Evolutionary conservation across 2,797 vertebrate species (phyloP), one percentile per base, ranked within the genome.

Genomic region (Phoeniculus purpureus): DNA sequence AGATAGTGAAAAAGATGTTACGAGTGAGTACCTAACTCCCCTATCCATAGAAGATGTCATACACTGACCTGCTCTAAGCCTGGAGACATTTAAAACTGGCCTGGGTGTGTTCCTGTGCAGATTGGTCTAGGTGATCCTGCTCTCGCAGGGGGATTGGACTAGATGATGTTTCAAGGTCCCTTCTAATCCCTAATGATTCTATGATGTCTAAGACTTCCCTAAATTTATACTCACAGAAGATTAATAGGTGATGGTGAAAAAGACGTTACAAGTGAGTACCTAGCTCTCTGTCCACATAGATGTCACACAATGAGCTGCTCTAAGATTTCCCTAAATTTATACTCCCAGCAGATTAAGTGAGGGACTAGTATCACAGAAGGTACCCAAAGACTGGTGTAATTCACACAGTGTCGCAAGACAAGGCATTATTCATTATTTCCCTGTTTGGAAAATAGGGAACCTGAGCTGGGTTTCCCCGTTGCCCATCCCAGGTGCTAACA

Each of bases 401-500:
- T 3, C 32, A 9, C 1, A 22, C 0, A 55, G 5, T 81, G 9
- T 4, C 34, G 34, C 40, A 10, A 58, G 21, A 56, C 3, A n/a
- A 45, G 15, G 4, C 10, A 61, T n/a, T 6, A 25, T 60, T 55
- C 10, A 61, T n/a, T 6, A 25, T 60, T 55, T 37, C 26, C 40
- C 31, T 48, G 26, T 13, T 73, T 37, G 32, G 79, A 71, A 66
- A 19, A 4, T 1, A 7, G 13, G n/a, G 13, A 79, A 67, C 60
- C 2, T 7, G 27, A n/a, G 19, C 2, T n/a, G n/a, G 47, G 54
- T 82, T 82, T 82, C 73, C 48, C 17, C 59, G 29, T 87, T 56
- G 32, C 4, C 2, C 17, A 8, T 21, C 5, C 0, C 0, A 27
- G 27, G 15, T 37, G 23, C 11, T 12, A 55, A 4, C 3, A 29